Evolutionary conservation across 2,888 invertebrate species (phyloP).

Genomic region (Tanaodytes sp.): DNA sequence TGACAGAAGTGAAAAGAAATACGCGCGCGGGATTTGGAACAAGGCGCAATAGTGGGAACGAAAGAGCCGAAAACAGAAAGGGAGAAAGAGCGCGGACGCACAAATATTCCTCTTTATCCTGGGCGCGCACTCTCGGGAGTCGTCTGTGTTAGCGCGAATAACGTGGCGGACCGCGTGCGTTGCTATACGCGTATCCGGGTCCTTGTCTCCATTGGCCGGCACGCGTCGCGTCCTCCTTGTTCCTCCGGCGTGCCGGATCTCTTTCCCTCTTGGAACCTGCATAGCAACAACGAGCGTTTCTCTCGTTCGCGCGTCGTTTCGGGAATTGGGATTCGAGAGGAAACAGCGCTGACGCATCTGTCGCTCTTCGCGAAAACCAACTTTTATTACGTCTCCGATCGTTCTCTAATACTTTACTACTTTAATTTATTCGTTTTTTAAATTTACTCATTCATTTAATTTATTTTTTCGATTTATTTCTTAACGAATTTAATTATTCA

Average conservation of each 20-base stretch:
- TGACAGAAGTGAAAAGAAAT: no score
- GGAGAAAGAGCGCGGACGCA: conserved; percentile 24
- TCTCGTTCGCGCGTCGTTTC: conserved; percentile 57
- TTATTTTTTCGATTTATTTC: no score
- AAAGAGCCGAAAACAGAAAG: conserved; percentile 15
- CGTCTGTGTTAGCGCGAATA: conserved; percentile 66
- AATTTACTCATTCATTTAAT: no score
- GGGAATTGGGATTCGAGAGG: conserved; percentile 24
- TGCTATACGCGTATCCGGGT: conserved; percentile 27
- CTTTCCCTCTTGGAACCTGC: conserved; percentile 60
- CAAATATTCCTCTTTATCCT: conserved; percentile 33
- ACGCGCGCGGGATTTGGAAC: neutral
- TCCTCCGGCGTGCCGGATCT: conserved; percentile 37
- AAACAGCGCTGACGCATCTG: conserved; percentile 25
- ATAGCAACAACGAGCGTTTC: conserved; percentile 69
- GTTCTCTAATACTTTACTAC: no score
- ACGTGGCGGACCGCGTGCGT: conserved; percentile 51
- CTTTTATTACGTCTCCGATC: neutral
- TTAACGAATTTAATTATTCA: neutral
- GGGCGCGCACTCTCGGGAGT: conserved; percentile 54
- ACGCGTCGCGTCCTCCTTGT: conserved; percentile 19
- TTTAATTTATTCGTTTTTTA: no score
- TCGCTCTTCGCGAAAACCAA: conserved; percentile 16
- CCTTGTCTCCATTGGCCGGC: conserved; percentile 54
- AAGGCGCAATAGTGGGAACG: conserved; percentile 3